A percentile compares a stretch with the other conserved stretches of the same genome.
These are phyloP conservation scores for Steinernema feltiae DNA, from an alignment of 1,140 invertebrate species.

Conservation along the genomic window DNA sequence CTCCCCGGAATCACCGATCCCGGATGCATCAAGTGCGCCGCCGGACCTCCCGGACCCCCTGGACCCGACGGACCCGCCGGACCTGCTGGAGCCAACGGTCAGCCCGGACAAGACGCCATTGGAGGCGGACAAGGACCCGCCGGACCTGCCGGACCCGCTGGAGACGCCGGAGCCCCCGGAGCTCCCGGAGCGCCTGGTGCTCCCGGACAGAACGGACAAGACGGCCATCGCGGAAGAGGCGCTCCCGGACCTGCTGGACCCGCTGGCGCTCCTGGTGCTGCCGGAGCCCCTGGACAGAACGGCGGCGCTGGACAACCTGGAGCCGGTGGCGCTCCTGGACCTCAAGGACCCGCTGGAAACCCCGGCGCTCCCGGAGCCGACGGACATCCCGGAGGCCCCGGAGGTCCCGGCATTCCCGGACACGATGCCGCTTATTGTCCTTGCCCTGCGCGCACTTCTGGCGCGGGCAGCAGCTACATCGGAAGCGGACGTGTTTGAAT, in stretches of 20 bases:
- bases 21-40: constrained; percentile 38
- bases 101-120: constrained; percentile 11
- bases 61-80: constrained; percentile 31
- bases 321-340: constrained; percentile 7
- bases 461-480: too few species aligned
- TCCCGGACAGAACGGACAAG: constrained; percentile 24
- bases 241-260: constrained; percentile 23
- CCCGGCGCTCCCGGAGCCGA: constrained; percentile 20
- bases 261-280: constrained; percentile 24
- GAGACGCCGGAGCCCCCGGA: constrained; percentile 27
- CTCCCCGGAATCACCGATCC: constrained; percentile 18
- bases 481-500: too few species aligned
- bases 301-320: constrained; percentile 30
- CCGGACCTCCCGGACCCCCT: constrained; percentile 37
- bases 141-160: constrained; percentile 29
- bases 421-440: constrained; percentile 52
- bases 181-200: constrained; percentile 24
- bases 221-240: constrained; percentile 30
- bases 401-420: constrained; percentile 31
- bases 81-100: constrained; percentile 23
- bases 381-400: not conserved
- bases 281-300: constrained; percentile 27
- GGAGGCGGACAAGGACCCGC: constrained; percentile 18
- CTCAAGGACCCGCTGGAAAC: constrained; percentile 18
- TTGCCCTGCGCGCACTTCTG: constrained; percentile 32